Percentiles rank a stretch among this genome's conserved stretches.
These are phyloP conservation scores for Microplitis demolitor DNA, from an alignment of 1,140 invertebrate species.

Conservation along the genomic window DNA sequence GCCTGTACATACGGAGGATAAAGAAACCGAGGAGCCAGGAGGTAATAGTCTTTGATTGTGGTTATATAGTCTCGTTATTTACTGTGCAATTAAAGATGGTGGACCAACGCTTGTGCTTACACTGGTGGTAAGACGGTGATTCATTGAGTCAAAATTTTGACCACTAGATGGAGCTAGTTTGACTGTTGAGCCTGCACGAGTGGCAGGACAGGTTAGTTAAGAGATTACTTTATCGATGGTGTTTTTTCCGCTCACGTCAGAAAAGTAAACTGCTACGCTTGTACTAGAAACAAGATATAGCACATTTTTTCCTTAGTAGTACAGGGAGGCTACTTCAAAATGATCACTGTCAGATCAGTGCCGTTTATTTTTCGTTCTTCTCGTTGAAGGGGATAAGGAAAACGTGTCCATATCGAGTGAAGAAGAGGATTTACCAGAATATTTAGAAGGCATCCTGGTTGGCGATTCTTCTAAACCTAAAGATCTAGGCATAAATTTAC, in stretches of 20 bases:
- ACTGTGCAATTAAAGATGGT: no score
- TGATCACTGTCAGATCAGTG: neutral
- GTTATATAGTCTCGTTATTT: no score
- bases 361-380: neutral
- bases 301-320: neutral
- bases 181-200: conserved; percentile 7
- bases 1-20: no score
- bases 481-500: conserved; percentile 2
- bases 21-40: no score
- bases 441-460: neutral
- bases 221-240: no score
- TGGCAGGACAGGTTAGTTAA: conserved; percentile 1
- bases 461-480: conserved; percentile 8
- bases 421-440: neutral
- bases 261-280: neutral
- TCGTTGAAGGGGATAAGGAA: neutral
- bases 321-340: neutral
- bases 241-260: no score
- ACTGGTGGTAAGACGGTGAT: no score
- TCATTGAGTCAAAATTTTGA: no score
- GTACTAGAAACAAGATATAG: neutral
- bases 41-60: no score
- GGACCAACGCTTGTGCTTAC: no score
- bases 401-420: neutral
- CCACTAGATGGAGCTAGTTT: no score